These are phyloP conservation scores for Halyomorpha halys DNA, from an alignment of 1,140 invertebrate species.

Conservation along the genomic window DNA sequence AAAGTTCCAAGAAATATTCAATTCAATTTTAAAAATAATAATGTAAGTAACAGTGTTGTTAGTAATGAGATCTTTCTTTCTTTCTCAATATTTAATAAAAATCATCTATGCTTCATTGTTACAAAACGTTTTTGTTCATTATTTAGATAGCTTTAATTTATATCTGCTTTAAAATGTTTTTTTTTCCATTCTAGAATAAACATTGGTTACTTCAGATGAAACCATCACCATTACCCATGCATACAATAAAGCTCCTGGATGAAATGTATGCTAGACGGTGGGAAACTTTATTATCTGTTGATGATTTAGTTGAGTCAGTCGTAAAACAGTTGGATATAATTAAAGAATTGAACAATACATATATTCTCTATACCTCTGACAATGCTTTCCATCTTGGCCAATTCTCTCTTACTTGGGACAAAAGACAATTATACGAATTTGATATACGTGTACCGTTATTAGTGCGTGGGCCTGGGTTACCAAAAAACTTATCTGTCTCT, in stretches of 20 bases:
- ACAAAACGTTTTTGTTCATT: too few species aligned
- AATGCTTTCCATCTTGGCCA: constrained; percentile 85
- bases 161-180: too few species aligned
- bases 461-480: constrained; percentile 61
- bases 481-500: constrained; percentile 37
- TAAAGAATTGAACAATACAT: constrained; percentile 57
- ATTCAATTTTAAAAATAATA: constrained; percentile 46
- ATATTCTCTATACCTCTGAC: constrained; percentile 74
- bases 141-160: too few species aligned
- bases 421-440: constrained; percentile 78
- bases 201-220: constrained; percentile 37
- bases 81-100: too few species aligned
- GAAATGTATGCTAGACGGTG: constrained; percentile 55
- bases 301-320: constrained; percentile 65
- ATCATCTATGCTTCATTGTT: too few species aligned
- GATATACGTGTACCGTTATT: constrained; percentile 74
- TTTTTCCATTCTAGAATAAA: not conserved
- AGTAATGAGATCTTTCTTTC: too few species aligned
- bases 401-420: constrained; percentile 75
- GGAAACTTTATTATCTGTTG: constrained; percentile 72
- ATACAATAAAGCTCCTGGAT: constrained; percentile 50
- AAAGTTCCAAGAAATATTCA: constrained; percentile 56
- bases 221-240: constrained; percentile 47
- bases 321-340: constrained; percentile 44
- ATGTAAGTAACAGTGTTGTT: too few species aligned